A percentile compares a stretch with the other conserved stretches of the same genome.
Conservation (phyloP, 2,888 invertebrate species). For the Melanostoma scalare region DNA sequence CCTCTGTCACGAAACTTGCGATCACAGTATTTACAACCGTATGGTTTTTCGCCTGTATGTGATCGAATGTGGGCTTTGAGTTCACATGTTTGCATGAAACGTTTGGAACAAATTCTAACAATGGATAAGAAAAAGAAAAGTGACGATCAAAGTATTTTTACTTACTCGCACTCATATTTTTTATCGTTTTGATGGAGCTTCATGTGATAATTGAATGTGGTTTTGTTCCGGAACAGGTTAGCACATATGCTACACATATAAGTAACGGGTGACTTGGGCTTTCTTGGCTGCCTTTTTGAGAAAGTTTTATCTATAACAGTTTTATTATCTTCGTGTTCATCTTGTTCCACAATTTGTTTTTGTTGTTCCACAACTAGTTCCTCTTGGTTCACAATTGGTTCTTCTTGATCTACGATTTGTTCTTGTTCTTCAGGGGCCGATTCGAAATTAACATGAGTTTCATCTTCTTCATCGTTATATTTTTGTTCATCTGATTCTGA, state of each 20-base stretch:
- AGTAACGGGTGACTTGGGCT: slow-evolving; percentile 55
- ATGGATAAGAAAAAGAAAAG: not conserved
- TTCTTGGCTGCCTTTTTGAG: not conserved
- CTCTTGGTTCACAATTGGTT: too few species aligned
- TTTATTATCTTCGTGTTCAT: slow-evolving; percentile 4
- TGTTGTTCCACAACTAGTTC: too few species aligned
- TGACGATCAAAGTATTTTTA: not conserved
- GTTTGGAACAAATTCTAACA: slow-evolving; percentile 78
- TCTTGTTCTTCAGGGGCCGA: not conserved
- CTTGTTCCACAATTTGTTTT: not conserved
- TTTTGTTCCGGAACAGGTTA: slow-evolving; percentile 77
- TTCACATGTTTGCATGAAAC: slow-evolving; percentile 79
- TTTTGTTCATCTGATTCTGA: slow-evolving; percentile 21
- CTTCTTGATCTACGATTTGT: not conserved
- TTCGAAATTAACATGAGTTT: not conserved
- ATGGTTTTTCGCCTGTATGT: slow-evolving; percentile 81
- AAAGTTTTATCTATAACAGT: not conserved
- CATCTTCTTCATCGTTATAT: not conserved
- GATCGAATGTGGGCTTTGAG: slow-evolving; percentile 81
- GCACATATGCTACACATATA: slow-evolving; percentile 79
- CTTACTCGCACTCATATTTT: slow-evolving; percentile 80
- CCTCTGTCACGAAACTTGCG: slow-evolving; percentile 79
- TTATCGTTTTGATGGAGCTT: slow-evolving; percentile 78
- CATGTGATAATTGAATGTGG: slow-evolving; percentile 78
- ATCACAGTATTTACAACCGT: slow-evolving; percentile 78